These are phyloP conservation scores for Drosophila hydei DNA, from an alignment of 1,140 invertebrate genomes.

Conservation along the genomic window DNA sequence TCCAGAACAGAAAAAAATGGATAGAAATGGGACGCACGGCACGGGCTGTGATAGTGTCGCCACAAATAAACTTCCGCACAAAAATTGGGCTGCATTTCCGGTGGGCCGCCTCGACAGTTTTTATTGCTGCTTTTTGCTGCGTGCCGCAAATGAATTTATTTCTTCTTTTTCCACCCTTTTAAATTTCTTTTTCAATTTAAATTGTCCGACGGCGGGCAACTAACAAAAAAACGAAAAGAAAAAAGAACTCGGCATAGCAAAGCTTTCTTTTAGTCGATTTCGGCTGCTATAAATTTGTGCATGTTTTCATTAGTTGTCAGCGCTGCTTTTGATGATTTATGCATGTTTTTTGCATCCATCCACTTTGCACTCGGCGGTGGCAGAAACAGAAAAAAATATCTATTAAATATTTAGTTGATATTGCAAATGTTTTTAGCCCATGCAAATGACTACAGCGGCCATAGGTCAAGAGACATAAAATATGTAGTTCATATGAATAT, in stretches of 20 bases:
- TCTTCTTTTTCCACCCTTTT: conserved; percentile 31
- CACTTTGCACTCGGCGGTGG: conserved; percentile 27
- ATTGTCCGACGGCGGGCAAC: conserved; percentile 49
- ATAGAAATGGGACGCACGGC: conserved; percentile 13
- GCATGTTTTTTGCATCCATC: conserved; percentile 73
- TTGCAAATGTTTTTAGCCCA: conserved; percentile 73
- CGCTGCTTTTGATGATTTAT: conserved; percentile 80
- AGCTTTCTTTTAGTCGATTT: conserved; percentile 41
- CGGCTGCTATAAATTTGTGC: conserved; percentile 73
- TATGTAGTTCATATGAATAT: too few relatives aligned
- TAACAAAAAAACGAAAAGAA: conserved; percentile 8
- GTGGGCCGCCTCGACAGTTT: conserved; percentile 35
- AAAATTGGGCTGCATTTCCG: conserved; percentile 76
- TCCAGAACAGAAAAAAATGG: conserved; percentile 12
- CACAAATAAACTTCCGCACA: conserved; percentile 80
- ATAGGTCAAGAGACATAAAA: conserved; percentile 4
- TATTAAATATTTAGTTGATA: conserved; percentile 71
- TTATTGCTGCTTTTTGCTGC: conserved; percentile 40
- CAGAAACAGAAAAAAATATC: conserved; percentile 59
- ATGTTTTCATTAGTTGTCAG: conserved; percentile 82
- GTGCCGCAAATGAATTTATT: conserved; percentile 74
- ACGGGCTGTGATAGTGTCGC: conserved; percentile 64
- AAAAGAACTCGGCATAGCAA: too few relatives aligned
- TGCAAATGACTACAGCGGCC: conserved; percentile 57
- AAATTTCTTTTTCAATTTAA: conserved; percentile 73